Conservation (phyloP, 2,797 vertebrate species). For the Buphagus erythrorhynchus region DNA sequence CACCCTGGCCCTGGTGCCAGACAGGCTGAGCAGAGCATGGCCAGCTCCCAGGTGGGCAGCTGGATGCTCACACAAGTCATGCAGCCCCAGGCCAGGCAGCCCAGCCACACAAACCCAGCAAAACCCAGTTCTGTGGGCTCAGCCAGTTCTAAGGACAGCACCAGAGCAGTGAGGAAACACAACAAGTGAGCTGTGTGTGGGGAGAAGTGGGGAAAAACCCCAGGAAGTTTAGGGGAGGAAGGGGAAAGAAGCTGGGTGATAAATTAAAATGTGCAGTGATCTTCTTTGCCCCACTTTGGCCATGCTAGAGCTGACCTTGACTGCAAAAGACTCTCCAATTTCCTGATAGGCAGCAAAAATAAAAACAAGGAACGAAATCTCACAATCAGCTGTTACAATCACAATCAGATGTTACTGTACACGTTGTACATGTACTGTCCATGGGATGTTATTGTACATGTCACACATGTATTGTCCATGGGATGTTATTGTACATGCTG, state of each 20-base stretch:
- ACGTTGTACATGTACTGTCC: too few species aligned
- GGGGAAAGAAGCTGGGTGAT: not conserved
- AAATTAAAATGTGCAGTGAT: not conserved
- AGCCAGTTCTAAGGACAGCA: not conserved
- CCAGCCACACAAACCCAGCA: not conserved
- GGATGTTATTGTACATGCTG: too few species aligned
- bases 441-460: too few species aligned
- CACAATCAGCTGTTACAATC: not conserved
- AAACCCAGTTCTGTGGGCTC: fast-evolving
- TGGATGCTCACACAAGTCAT: not conserved
- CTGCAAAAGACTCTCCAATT: not conserved
- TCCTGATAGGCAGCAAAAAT: not conserved
- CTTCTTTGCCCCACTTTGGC: fast-evolving
- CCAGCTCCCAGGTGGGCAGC: not conserved
- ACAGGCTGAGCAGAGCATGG: not conserved
- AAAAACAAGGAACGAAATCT: not conserved
- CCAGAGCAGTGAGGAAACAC: not conserved
- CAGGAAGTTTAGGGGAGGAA: not conserved
- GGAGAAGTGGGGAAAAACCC: not conserved
- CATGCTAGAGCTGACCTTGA: not conserved
- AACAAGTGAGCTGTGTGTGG: not conserved
- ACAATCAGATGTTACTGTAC: too few species aligned
- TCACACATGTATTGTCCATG: too few species aligned
- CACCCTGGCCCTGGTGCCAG: not conserved
- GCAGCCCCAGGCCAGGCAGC: not conserved